phyloP scores from a whole-genome alignment of 1,140 invertebrate species.

The Aphelenchoides fujianensis region DNA sequence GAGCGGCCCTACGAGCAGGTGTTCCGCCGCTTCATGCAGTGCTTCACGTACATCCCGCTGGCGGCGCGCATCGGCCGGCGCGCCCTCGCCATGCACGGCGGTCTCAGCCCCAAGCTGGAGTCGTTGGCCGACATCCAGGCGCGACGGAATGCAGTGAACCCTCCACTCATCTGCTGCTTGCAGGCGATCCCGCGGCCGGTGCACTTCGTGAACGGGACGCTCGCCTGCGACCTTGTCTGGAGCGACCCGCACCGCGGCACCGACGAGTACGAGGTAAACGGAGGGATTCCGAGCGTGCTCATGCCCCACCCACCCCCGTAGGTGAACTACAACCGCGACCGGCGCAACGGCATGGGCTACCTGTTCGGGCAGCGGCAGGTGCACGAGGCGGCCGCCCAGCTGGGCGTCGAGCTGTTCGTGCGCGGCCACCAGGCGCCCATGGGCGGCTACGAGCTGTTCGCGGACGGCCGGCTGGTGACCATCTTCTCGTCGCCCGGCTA shows the following conservation, averaged over 20 bases:
- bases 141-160: too few species aligned
- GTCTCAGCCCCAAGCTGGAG: conserved; percentile 9
- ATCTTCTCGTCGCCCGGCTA: conserved; percentile 25
- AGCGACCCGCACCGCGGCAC: too few species aligned
- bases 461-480: conserved; percentile 8
- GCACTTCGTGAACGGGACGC: too few species aligned
- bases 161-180: too few species aligned
- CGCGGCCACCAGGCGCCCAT: conserved; percentile 34
- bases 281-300: too few species aligned
- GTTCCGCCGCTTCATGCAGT: conserved; percentile 19
- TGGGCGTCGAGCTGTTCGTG: conserved; percentile 27
- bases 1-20: conserved; percentile 17
- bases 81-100: conserved; percentile 20
- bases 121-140: too few species aligned
- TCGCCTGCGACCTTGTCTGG: too few species aligned
- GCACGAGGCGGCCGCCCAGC: not conserved
- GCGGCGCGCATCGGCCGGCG: conserved; percentile 7
- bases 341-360: conserved; percentile 24
- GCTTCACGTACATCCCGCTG: too few species aligned
- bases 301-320: too few species aligned
- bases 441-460: conserved; percentile 24
- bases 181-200: too few species aligned
- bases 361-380: conserved; percentile 28
- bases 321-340: conserved; percentile 31
- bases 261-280: too few species aligned